Conservation (phyloP, 2,113 vertebrate genomes). For the Poicephalus gulielmi region DNA sequence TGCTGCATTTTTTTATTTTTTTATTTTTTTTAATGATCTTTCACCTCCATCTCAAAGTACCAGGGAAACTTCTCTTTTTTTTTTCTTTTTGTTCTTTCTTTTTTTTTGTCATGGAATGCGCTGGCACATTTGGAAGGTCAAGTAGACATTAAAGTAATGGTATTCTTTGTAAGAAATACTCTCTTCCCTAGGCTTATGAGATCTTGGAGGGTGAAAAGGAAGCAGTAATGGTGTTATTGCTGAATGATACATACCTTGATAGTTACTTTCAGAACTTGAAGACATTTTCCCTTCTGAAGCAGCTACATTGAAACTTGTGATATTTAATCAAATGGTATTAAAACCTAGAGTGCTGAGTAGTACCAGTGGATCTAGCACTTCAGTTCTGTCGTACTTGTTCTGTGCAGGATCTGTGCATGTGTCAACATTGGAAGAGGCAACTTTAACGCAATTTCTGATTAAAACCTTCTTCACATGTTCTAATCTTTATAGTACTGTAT, state of each 20-base stretch:
- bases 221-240: background rate
- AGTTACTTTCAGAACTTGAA: background rate
- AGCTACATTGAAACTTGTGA: background rate
- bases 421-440: background rate
- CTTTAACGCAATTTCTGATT: background rate
- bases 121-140: background rate
- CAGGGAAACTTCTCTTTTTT: background rate
- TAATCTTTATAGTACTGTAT: background rate
- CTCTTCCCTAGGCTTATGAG: background rate
- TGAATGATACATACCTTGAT: background rate
- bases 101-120: background rate
- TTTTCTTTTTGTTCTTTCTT: background rate
- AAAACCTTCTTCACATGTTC: background rate
- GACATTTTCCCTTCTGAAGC: background rate
- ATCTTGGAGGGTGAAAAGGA: background rate
- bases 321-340: background rate
- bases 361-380: background rate
- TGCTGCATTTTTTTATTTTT: background rate
- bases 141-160: background rate
- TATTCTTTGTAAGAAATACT: background rate
- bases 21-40: background rate
- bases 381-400: background rate
- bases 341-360: background rate
- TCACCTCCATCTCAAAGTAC: background rate
- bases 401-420: background rate